A percentile compares a stretch with the other conserved stretches of the same genome.
These are phyloP conservation scores for Rhizomys pruinosus DNA, from an alignment of 2,113 vertebrate genomes.

Conservation along the genomic window DNA sequence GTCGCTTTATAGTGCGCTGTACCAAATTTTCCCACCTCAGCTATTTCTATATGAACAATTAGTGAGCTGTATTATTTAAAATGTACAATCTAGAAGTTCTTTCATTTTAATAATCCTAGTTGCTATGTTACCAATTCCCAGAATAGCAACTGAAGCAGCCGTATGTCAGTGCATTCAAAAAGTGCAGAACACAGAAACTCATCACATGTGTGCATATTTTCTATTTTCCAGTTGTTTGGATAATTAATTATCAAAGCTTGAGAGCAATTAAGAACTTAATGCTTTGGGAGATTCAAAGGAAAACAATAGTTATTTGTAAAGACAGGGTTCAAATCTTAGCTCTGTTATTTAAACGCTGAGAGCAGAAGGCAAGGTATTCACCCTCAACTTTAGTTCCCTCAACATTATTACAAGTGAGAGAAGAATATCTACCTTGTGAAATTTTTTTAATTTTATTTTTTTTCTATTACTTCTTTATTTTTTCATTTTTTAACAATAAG, in stretches of 20 bases:
- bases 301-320: neutral
- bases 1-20: neutral
- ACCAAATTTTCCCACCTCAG: neutral
- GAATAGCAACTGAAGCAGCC: conserved; percentile 76
- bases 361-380: neutral
- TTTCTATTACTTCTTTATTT: no score
- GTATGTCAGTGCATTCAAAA: conserved; percentile 64
- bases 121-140: conserved; percentile 82
- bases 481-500: no score
- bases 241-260: conserved; percentile 7
- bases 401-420: neutral
- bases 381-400: neutral
- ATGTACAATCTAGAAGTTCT: conserved; percentile 75
- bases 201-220: neutral
- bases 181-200: neutral
- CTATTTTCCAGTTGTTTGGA: conserved; percentile 13
- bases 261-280: conserved; percentile 38
- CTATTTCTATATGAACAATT: conserved; percentile 31
- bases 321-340: neutral
- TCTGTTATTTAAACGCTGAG: neutral
- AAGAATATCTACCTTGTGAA: neutral
- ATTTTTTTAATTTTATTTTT: no score
- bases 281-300: neutral
- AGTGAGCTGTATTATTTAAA: conserved; percentile 63
- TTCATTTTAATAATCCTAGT: conserved; percentile 78